Evolutionary conservation across 2,888 invertebrate species (phyloP).

Genomic region (Adelognathus sp.): DNA sequence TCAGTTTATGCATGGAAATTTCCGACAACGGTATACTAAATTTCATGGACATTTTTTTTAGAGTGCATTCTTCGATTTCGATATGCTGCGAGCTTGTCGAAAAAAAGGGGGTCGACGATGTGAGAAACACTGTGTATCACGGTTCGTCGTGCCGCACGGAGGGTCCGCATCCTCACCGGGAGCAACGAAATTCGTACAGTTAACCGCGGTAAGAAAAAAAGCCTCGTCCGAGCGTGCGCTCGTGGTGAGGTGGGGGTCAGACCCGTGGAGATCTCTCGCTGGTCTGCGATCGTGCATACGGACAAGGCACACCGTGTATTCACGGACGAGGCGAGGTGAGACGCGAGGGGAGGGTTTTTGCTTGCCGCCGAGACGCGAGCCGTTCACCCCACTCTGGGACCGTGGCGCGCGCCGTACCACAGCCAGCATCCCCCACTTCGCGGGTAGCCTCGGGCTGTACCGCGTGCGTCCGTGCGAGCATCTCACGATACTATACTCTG

Average conservation of each 20-base stretch:
- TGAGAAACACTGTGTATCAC: slow-evolving; percentile 74
- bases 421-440: slow-evolving; percentile 61
- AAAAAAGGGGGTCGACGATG: slow-evolving; percentile 38
- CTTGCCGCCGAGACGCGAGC: slow-evolving; percentile 77
- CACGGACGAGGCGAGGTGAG: slow-evolving; percentile 61
- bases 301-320: slow-evolving; percentile 29
- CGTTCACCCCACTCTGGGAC: slow-evolving; percentile 74
- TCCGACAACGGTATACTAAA: no score
- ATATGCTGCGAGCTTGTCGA: neutral
- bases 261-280: slow-evolving; percentile 53
- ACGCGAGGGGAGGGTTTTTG: no score
- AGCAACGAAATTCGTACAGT: slow-evolving; percentile 75
- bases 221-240: slow-evolving; percentile 49
- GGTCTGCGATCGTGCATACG: slow-evolving; percentile 44
- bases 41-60: no score
- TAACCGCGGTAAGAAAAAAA: slow-evolving; percentile 66
- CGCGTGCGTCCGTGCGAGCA: slow-evolving; percentile 62
- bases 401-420: slow-evolving; percentile 79
- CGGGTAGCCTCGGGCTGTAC: slow-evolving; percentile 66
- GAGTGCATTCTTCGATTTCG: no score
- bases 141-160: slow-evolving; percentile 61
- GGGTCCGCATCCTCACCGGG: slow-evolving; percentile 60
- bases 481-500: slow-evolving; percentile 62
- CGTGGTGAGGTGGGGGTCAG: slow-evolving; percentile 33
- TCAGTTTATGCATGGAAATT: no score